Percentiles rank a stretch among this genome's conserved stretches.
Evolutionary conservation across 64 coral and sea anemone species (phyloP).

Genomic region (Dendrophyllia cribrosa): DNA sequence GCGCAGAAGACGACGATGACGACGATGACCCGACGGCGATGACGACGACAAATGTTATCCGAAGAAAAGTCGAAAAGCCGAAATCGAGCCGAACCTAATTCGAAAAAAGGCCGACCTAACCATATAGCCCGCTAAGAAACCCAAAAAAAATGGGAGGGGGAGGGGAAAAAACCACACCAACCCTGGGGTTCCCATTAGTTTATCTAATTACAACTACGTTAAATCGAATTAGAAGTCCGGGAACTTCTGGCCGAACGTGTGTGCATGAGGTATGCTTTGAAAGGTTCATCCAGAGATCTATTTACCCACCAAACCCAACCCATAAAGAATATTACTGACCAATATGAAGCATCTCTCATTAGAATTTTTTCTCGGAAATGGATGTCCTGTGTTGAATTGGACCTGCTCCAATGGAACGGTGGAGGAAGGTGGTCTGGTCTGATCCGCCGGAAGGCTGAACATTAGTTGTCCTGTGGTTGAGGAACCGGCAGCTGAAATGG

Average conservation of each 20-base stretch:
- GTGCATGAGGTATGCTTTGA: conserved; percentile 12
- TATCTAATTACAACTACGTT: not conserved
- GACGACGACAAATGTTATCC: not conserved
- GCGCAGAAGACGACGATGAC: not conserved
- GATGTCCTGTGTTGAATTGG: no score
- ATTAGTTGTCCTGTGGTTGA: no score
- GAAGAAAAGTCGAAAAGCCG: not conserved
- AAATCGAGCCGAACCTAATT: not conserved
- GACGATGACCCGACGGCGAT: not conserved
- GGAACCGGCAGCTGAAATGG: no score
- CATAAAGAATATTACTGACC: not conserved
- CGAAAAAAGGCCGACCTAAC: not conserved
- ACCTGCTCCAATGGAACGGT: no score
- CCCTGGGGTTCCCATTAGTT: not conserved
- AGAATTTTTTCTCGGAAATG: not conserved
- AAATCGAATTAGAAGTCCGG: not conserved
- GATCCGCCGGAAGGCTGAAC: no score
- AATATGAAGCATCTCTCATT: not conserved
- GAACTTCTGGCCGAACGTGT: conserved; percentile 11
- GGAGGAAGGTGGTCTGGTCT: no score
- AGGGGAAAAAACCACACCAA: not conserved
- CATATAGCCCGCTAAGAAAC: conserved; percentile 3
- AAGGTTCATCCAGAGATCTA: conserved; percentile 36
- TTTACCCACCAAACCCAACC: not conserved
- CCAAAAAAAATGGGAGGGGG: not conserved